Evolutionary conservation across 2,888 invertebrate genomes (phyloP).

Genomic region (Dyspetes luteomarginatus): DNA sequence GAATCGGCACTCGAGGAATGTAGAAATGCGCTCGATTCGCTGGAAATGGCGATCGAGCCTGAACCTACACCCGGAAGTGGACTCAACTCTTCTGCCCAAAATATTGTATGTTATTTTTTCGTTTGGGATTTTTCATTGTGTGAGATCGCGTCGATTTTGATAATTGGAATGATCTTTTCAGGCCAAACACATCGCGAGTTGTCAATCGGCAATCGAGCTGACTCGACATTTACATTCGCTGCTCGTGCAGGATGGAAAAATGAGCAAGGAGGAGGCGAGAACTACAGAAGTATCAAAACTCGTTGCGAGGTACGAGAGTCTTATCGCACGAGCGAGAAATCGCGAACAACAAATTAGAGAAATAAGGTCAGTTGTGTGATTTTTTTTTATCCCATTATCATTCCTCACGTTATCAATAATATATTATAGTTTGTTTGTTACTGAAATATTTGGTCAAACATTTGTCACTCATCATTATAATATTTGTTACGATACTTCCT

Average conservation of each 20-base stretch:
- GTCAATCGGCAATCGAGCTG: slow-evolving; percentile 92
- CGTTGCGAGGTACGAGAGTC: slow-evolving; percentile 87
- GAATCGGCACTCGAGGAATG: slow-evolving; percentile 90
- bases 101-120: slow-evolving; percentile 83
- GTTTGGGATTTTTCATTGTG: not conserved
- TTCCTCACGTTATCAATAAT: too few relatives aligned
- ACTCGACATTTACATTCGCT: slow-evolving; percentile 91
- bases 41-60: slow-evolving; percentile 87
- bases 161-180: slow-evolving; percentile 65
- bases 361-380: slow-evolving; percentile 86
- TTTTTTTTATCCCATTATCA: too few relatives aligned
- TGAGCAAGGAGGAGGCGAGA: slow-evolving; percentile 88
- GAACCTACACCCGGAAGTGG: slow-evolving; percentile 85
- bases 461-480: too few relatives aligned
- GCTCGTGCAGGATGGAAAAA: slow-evolving; percentile 90
- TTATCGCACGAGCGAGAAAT: slow-evolving; percentile 89
- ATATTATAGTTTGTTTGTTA: too few relatives aligned
- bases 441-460: too few relatives aligned
- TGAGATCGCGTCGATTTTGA: not conserved
- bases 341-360: slow-evolving; percentile 91
- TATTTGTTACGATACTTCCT: slow-evolving; percentile 29
- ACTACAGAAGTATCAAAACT: slow-evolving; percentile 87
- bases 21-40: slow-evolving; percentile 87
- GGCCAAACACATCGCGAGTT: slow-evolving; percentile 90
- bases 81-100: slow-evolving; percentile 87